These are phyloP conservation scores for Caenorhabditis imperialis DNA, from an alignment of 2,888 invertebrate genomes.

Conservation along the genomic window DNA sequence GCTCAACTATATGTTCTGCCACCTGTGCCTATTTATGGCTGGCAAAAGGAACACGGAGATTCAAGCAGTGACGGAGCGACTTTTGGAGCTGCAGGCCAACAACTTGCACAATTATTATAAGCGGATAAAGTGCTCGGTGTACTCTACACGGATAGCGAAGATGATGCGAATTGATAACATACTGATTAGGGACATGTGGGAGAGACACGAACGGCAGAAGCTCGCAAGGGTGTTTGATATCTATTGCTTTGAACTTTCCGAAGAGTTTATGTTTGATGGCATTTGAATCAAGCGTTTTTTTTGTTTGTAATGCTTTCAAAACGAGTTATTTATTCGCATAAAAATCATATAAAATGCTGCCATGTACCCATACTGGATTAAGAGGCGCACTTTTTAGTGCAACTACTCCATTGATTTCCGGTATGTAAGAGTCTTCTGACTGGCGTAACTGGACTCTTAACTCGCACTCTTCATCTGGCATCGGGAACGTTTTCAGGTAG, in stretches of 20 bases:
- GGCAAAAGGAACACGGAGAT: constrained; percentile 7
- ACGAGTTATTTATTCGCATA: too few species aligned
- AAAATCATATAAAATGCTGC: too few species aligned
- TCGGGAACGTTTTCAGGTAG: too few species aligned
- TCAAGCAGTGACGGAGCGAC: neutral
- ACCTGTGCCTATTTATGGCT: constrained; percentile 16
- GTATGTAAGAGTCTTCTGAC: too few species aligned
- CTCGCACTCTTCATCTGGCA: too few species aligned
- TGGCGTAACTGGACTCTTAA: too few species aligned
- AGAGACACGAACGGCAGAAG: constrained; percentile 9
- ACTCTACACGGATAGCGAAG: constrained; percentile 13
- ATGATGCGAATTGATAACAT: constrained; percentile 17
- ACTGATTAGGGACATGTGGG: constrained; percentile 7
- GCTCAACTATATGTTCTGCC: constrained; percentile 36
- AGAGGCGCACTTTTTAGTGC: too few species aligned
- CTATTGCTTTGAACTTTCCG: constrained; percentile 13
- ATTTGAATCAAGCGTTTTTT: too few species aligned
- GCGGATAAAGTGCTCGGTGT: constrained; percentile 1
- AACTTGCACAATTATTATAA: constrained; percentile 17
- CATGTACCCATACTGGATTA: too few species aligned
- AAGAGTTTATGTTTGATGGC: constrained; percentile 16
- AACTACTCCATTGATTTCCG: too few species aligned
- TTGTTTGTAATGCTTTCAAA: too few species aligned
- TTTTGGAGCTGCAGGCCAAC: constrained; percentile 12
- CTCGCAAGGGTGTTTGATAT: constrained; percentile 2